Base-by-base conservation (phyloP, 2,113 vertebrate genomes). In the Clupea harengus region DNA sequence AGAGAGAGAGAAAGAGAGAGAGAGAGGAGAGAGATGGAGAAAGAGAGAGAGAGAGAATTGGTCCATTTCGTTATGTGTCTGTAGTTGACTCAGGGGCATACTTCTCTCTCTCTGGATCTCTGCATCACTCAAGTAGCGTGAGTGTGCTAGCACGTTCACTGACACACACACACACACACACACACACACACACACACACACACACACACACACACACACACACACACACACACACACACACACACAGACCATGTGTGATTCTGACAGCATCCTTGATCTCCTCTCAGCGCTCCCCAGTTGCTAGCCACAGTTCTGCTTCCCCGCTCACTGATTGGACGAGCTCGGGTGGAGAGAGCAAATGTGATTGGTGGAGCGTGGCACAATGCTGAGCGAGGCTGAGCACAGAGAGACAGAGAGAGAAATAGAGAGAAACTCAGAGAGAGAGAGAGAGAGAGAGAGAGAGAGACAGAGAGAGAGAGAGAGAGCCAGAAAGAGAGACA, bases 271-370 rank as follows among this genome's bases (percentile, higher is more conserved):
- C 88, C 32, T 39, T 46, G 32, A 87, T 89, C 87, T 89, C 89
- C 86, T 86, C 89, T 87, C 88, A 80, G 90, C 89, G 92, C 89
- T 87, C 83, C 89, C 88, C 88, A n/a, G 90, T 94, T 94, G 91
- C 93, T 93, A 94, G 89, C 92, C 92, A 92, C 88, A 82, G 54
- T 89, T 82, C 89, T 75, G 86, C 83, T 90, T 82, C 82, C 87
- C 83, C 18, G 52, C 44, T 0, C 87, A 90, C 86, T 90, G 82
- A 94, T 94, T 94, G 83, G 94, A 88, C 1, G 81, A 88, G 83
- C 28, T n/a, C 22, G 6, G 6, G 54, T 45, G 85, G 89, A 84
- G 90, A 89, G 86, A 83, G 46, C 85, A 85, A 22, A 75, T 87
- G 0, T 47, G 83, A 94, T 92, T 94, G 93, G 94, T 85, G 54